These are phyloP conservation scores for Tragelaphus buxtoni DNA, from an alignment of 2,113 vertebrate genomes.

Conservation along the genomic window DNA sequence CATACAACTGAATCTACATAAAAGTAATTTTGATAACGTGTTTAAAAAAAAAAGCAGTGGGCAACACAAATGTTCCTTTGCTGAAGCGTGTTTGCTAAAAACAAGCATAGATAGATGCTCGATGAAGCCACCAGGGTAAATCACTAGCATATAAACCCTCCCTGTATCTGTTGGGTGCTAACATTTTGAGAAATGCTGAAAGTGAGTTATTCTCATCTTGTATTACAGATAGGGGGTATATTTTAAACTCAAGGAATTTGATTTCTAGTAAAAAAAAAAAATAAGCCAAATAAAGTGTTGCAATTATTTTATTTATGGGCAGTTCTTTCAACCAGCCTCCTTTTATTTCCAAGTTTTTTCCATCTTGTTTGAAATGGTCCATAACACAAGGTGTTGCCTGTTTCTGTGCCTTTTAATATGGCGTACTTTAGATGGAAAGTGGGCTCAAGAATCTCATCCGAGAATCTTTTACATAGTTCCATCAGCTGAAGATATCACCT, in stretches of 20 bases:
- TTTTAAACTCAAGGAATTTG: slow-evolving; percentile 17
- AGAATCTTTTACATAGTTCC: background rate
- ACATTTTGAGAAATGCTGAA: slow-evolving; percentile 42
- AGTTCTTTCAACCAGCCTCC: background rate
- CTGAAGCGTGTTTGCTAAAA: background rate
- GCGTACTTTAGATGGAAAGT: background rate
- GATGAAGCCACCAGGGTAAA: background rate
- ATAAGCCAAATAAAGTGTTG: background rate
- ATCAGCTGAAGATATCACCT: background rate
- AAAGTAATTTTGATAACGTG: slow-evolving; percentile 45
- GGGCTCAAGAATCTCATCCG: background rate
- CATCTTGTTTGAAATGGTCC: background rate
- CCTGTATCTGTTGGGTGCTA: background rate
- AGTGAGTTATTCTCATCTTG: background rate
- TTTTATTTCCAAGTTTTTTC: slow-evolving; percentile 23
- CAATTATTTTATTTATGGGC: slow-evolving; percentile 19
- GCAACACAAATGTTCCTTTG: background rate
- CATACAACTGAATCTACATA: slow-evolving; percentile 27
- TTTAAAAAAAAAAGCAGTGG: slow-evolving; percentile 35
- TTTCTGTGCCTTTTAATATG: background rate
- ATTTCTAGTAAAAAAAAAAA: background rate
- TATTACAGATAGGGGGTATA: background rate
- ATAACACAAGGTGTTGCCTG: background rate
- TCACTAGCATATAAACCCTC: background rate
- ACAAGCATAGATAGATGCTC: slow-evolving; percentile 17